Evolutionary conservation across 1,140 invertebrate genomes (phyloP), one percentile per base, ranked within the genome.

Genomic region (Bombus sibiricus): DNA sequence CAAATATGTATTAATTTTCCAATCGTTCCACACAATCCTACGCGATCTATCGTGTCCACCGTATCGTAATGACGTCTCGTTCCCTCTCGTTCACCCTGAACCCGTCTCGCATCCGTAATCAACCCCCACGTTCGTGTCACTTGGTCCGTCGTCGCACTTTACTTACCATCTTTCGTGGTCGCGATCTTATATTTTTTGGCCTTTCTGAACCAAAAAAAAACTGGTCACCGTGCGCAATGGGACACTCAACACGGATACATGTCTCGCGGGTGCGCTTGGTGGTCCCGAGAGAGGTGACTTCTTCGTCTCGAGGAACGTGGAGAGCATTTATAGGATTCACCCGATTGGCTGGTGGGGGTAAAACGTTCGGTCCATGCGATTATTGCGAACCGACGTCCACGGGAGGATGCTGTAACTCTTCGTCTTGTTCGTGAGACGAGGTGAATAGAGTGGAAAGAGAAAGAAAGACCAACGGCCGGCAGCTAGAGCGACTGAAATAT

Each of bases 241-340:
- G 88, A 85, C 88, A 53, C 87, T 91, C 86, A 93, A 93, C 91
- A 92, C 91, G 89, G 80, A 92, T 88, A 91, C 93, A 94, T 94
- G 88, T 91, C 93, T 94, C 93, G 88, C 93, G 93, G 93, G 93
- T 93, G 79, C 75, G 37, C 75, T 76, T 64, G 84, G 87, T 71
- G 86, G 91, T 87, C 92, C 93, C 93, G 93, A 92, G 92, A 85
- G 92, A 94, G 90, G 90, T 89, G 93, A 95, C 94, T 95, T 95
- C 93, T 95, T 92, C 92, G 84, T 92, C 90, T 81, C 84, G 89
- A 41, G 79, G 71, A 89, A 92, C 92, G 91, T 93, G 87, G 92
- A 93, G 94, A 93, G 93, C 94, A 95, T 95, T 95, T 95, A 95
- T 95, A 95, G 95, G 95, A 95, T 95, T 95, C 94, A 94, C 92